Evolutionary conservation across 1,140 invertebrate species (phyloP).

Genomic region (Zaprionus africanus): DNA sequence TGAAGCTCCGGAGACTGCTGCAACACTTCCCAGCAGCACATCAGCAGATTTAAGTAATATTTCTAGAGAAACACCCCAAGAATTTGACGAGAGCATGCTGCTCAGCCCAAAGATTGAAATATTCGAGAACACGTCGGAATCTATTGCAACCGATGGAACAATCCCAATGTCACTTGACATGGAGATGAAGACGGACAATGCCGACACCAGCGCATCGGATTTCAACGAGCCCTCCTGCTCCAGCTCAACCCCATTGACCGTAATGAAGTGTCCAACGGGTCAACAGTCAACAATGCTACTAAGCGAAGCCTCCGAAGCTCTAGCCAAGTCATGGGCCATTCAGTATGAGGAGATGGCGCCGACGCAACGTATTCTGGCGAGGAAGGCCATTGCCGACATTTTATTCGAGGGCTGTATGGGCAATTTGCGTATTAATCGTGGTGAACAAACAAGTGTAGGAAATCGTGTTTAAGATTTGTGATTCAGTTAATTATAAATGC

Average conservation of each 20-base stretch:
- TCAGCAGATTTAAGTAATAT: constrained; percentile 1
- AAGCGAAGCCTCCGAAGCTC: constrained; percentile 64
- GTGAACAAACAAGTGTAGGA: constrained; percentile 45
- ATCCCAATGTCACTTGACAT: background rate
- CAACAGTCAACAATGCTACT: constrained; percentile 19
- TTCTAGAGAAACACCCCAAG: constrained; percentile 1
- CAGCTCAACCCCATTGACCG: background rate
- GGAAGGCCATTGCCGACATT: constrained; percentile 78
- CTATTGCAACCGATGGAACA: constrained; percentile 4
- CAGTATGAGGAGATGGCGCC: constrained; percentile 75
- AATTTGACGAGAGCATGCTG: constrained; percentile 42
- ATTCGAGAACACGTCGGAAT: constrained; percentile 46
- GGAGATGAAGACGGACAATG: constrained; percentile 32
- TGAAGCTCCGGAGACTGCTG: background rate
- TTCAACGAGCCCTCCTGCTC: constrained; percentile 24
- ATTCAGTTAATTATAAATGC: constrained; percentile 1
- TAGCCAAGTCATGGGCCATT: constrained; percentile 78
- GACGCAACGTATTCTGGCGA: constrained; percentile 71
- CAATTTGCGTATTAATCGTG: constrained; percentile 70
- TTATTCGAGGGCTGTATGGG: constrained; percentile 80
- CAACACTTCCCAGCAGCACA: background rate
- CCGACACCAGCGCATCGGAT: constrained; percentile 1
- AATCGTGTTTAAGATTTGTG: constrained; percentile 29
- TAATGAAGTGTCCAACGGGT: background rate
- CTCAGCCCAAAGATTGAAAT: constrained; percentile 71